A percentile compares a stretch with the other conserved stretches of the same genome.
Conservation (phyloP, 1,140 invertebrate species). For the Caenorhabditis remanei region DNA sequence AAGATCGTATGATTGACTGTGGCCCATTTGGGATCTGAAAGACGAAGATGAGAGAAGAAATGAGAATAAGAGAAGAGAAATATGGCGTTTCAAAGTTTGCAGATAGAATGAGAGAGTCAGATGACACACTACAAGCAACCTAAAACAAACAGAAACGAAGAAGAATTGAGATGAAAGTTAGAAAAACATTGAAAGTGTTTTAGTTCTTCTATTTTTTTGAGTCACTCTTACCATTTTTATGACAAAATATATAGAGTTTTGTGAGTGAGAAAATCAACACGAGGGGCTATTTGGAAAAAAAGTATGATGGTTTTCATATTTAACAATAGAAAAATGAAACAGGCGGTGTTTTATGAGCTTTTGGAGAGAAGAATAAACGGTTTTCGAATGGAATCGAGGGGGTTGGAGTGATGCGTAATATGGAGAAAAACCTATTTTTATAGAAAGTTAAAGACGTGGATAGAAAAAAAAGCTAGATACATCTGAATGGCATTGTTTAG, state of each 20-base stretch:
- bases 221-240: slow-evolving; percentile 20
- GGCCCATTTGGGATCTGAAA: slow-evolving; percentile 26
- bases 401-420: too few relatives aligned
- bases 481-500: too few relatives aligned
- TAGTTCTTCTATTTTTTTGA: neutral
- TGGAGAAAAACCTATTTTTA: too few relatives aligned
- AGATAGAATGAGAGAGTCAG: neutral
- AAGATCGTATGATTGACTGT: slow-evolving; percentile 42
- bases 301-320: neutral
- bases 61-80: neutral
- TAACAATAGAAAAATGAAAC: too few relatives aligned
- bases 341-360: neutral
- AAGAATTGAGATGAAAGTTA: neutral
- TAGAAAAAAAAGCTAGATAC: too few relatives aligned
- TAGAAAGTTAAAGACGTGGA: too few relatives aligned
- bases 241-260: neutral
- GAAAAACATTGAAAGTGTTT: slow-evolving; percentile 5
- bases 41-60: neutral
- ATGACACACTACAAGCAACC: slow-evolving; percentile 25
- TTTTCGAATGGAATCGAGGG: too few relatives aligned
- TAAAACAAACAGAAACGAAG: slow-evolving; percentile 25
- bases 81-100: neutral
- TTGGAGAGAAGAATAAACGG: neutral
- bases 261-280: slow-evolving; percentile 51
- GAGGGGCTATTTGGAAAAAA: neutral